Percentiles rank a stretch among this genome's conserved stretches.
Conservation (phyloP, 1,140 invertebrate species). For the Phortica variegata region DNA sequence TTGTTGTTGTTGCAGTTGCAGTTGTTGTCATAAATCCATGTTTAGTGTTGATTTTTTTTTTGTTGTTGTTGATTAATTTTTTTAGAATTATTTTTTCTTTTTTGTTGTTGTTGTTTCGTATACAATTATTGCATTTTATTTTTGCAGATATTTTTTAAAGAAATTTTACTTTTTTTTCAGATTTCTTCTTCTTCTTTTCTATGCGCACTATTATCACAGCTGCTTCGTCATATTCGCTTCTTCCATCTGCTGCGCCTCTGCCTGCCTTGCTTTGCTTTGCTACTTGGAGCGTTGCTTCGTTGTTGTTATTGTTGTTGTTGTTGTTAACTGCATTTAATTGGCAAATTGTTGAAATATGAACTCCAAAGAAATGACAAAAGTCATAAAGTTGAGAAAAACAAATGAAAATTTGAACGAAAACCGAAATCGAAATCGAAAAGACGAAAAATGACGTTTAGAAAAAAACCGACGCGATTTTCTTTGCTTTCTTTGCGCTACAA, state of each 20-base stretch:
- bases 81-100: constrained; percentile 5
- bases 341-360: too few relatives aligned
- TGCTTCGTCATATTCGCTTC: constrained; percentile 55
- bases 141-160: constrained; percentile 7
- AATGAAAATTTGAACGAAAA: too few relatives aligned
- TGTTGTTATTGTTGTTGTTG: neutral
- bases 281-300: too few relatives aligned
- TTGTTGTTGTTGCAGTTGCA: constrained; percentile 24
- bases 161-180: constrained; percentile 2
- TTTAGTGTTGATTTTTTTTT: neutral
- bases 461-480: too few relatives aligned
- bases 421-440: too few relatives aligned
- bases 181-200: constrained; percentile 34
- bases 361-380: too few relatives aligned
- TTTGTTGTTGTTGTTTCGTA: constrained; percentile 24
- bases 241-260: neutral
- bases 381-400: too few relatives aligned
- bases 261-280: too few relatives aligned
- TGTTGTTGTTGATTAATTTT: neutral
- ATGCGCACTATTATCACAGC: constrained; percentile 56
- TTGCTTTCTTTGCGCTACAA: too few relatives aligned
- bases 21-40: constrained; percentile 48
- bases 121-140: constrained; percentile 26
- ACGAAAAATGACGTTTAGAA: too few relatives aligned
- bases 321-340: constrained; percentile 32